These are phyloP conservation scores for Channa argus DNA, from an alignment of 2,113 vertebrate genomes.

Conservation along the genomic window DNA sequence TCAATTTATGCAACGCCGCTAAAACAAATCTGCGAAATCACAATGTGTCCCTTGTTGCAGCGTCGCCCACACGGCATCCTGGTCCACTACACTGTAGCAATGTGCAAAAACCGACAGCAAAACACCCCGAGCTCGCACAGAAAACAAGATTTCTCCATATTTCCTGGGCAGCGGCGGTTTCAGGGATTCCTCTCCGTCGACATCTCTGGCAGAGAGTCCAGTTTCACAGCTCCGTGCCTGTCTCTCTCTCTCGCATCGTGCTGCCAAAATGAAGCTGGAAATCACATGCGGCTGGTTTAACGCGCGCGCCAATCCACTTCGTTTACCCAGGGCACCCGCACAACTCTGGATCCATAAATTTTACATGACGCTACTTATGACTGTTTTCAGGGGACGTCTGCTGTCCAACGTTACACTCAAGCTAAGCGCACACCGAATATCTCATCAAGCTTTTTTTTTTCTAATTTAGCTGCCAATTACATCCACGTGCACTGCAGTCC, in stretches of 20 bases:
- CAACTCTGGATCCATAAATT: slow-evolving; percentile 58
- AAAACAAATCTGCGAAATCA: slow-evolving; percentile 76
- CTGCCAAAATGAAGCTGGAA: slow-evolving; percentile 75
- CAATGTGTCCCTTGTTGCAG: slow-evolving; percentile 79
- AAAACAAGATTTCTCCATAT: slow-evolving; percentile 65
- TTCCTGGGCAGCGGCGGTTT: slow-evolving; percentile 59
- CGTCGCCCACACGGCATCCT: slow-evolving; percentile 80
- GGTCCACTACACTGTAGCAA: slow-evolving; percentile 69
- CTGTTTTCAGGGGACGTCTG: slow-evolving; percentile 17
- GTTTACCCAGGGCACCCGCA: slow-evolving; percentile 56
- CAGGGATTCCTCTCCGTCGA: slow-evolving; percentile 70
- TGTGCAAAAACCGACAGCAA: slow-evolving; percentile 40
- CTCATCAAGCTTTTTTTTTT: slow-evolving; percentile 4
- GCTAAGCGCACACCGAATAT: slow-evolving; percentile 10
- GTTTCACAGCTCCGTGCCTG: slow-evolving; percentile 52
- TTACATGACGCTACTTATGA: slow-evolving; percentile 45
- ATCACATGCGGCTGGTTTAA: slow-evolving; percentile 66
- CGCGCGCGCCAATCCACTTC: slow-evolving; percentile 65
- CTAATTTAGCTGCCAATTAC: slow-evolving; percentile 25
- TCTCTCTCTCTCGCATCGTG: slow-evolving; percentile 61
- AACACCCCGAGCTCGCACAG: slow-evolving; percentile 50
- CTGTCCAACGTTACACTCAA: background rate
- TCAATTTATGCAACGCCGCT: slow-evolving; percentile 70
- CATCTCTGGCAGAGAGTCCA: slow-evolving; percentile 71
- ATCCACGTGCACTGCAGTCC: slow-evolving; percentile 56